A percentile compares a stretch with the other conserved stretches of the same genome.
phyloP scores from a whole-genome alignment of 2,888 invertebrate genomes.

The Stramonita haemastoma region DNA sequence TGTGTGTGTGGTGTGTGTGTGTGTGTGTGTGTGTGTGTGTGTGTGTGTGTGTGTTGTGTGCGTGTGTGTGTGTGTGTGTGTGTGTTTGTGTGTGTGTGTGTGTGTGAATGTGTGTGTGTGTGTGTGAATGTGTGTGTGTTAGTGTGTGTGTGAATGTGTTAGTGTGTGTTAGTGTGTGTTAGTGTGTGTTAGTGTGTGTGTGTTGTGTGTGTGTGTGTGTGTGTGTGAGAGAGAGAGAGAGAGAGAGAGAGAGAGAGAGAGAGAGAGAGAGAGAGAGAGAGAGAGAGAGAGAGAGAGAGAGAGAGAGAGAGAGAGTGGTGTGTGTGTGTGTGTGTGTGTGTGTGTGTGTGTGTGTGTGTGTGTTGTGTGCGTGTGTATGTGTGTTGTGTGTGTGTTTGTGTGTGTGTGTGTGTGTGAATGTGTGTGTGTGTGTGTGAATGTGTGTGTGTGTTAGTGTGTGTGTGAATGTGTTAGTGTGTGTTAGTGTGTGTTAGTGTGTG shows the following conservation, averaged over 20 bases:
- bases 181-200: background rate
- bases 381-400: background rate
- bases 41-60: background rate
- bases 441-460: too few species aligned
- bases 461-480: too few species aligned
- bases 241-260: background rate
- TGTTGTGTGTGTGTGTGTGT: background rate
- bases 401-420: background rate
- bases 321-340: constrained; percentile 8
- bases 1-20: constrained; percentile 3
- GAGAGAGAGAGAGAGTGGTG: background rate
- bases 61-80: background rate
- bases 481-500: too few species aligned
- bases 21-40: background rate
- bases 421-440: too few species aligned
- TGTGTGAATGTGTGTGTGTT: background rate
- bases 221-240: background rate
- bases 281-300: background rate
- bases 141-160: background rate
- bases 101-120: constrained; percentile 19
- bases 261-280: background rate
- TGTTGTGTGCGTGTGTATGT: background rate
- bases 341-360: constrained; percentile 15
- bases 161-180: background rate
- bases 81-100: background rate